Evolutionary conservation across 2,888 invertebrate genomes (phyloP), one percentile per base, ranked within the genome.

Genomic region (Volucella inflata): DNA sequence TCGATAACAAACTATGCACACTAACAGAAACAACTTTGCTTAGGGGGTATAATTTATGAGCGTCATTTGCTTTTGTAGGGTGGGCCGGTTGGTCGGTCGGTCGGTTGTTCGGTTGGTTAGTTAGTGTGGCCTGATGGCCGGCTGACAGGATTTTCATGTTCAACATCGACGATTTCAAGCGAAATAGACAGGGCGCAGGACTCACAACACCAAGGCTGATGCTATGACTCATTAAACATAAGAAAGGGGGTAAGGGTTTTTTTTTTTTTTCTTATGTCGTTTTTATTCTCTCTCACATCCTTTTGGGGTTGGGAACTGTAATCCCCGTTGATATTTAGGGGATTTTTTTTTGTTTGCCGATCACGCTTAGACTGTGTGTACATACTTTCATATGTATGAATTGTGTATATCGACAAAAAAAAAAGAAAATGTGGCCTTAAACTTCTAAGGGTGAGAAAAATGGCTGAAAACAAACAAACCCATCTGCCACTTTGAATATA

Each of bases 41-140:
- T 76, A 72, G 72, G 76, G 85, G 81, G 77, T 72, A 71, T 81
- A 70, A 76, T 77, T 77, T 81, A 62, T 76, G 46, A 70, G 60
- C 62, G 67, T 81, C 59, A 51, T 76, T 62, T 30, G 59, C 14
- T 53, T 30, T 44, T 16, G 46, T 81, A 62, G 71, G 67, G 76
- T 81, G 76, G 76, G 60, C 71, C 21, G 51, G 50, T 36, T 17
- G 60, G 55, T 57, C 21, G 70, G 30, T 60, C 17, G 50, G 53
- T 57, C 53, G 70, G 30, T 30, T 30, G 6, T 53, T 30, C 38
- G 12, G 51, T 81, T 57, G 71, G 67, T 71, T 81, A 71, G 76
- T 53, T 80, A 16, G 51, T 44, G 21, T 21, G 62, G 55, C 55
- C 21, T 60, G 30, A 55, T 14, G 50, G 53, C 50, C 59, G 70